Evolutionary conservation across 2,888 invertebrate genomes (phyloP).

Genomic region (Choreutis nemorana): DNA sequence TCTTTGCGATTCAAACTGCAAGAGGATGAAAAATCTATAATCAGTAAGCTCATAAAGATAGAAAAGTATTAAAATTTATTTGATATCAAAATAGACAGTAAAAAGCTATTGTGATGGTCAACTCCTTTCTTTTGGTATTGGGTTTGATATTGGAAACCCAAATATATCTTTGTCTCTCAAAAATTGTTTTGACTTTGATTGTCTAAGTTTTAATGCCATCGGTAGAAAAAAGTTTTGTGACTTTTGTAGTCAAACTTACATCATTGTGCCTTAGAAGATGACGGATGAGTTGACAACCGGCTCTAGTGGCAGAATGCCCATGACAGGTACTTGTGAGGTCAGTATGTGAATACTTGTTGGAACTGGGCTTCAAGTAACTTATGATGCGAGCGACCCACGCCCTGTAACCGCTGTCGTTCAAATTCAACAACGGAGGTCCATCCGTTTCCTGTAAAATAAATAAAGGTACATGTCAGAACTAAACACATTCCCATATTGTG

Average conservation of each 20-base stretch:
- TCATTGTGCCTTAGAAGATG: conserved; percentile 74
- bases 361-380: conserved; percentile 87
- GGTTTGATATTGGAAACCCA: too few relatives aligned
- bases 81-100: too few relatives aligned
- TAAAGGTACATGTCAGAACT: too few relatives aligned
- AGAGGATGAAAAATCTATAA: too few relatives aligned
- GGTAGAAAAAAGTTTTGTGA: too few relatives aligned
- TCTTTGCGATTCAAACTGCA: conserved; percentile 72
- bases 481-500: conserved; percentile 3
- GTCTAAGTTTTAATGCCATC: too few relatives aligned
- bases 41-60: too few relatives aligned
- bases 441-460: conserved; percentile 35
- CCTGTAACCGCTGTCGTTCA: conserved; percentile 50
- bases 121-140: too few relatives aligned
- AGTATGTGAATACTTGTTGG: conserved; percentile 85
- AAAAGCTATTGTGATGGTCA: too few relatives aligned
- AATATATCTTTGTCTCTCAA: too few relatives aligned
- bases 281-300: conserved; percentile 77
- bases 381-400: conserved; percentile 73
- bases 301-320: conserved; percentile 70
- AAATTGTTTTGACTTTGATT: too few relatives aligned
- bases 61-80: too few relatives aligned
- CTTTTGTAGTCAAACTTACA: conserved; percentile 31
- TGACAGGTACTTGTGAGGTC: conserved; percentile 70
- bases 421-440: conserved; percentile 30